phyloP scores from a whole-genome alignment of 2,113 vertebrate genomes.

The Helogale parvula region DNA sequence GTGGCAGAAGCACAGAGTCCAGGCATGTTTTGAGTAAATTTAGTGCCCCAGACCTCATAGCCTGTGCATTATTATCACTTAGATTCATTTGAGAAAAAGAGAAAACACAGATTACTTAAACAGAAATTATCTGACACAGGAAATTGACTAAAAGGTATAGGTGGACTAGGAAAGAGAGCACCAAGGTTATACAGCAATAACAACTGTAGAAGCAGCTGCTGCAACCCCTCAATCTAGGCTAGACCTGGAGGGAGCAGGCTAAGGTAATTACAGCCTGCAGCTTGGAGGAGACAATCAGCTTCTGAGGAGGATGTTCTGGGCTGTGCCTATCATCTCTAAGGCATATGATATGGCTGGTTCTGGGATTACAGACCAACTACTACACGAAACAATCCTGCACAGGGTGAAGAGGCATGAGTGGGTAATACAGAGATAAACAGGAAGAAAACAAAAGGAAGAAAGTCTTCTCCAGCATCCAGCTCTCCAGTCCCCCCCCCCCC shows the following conservation, averaged over 20 bases:
- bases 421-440: background rate
- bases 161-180: background rate
- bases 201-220: background rate
- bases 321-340: background rate
- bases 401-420: background rate
- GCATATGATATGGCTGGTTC: background rate
- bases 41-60: no score
- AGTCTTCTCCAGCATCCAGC: no score
- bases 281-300: background rate
- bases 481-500: background rate
- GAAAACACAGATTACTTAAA: background rate
- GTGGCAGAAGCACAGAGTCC: background rate
- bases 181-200: background rate
- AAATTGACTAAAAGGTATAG: background rate
- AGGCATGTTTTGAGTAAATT: background rate
- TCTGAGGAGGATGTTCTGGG: background rate
- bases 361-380: background rate
- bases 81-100: background rate
- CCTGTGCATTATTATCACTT: background rate
- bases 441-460: background rate
- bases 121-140: background rate
- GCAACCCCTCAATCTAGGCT: rapidly evolving
- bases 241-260: background rate
- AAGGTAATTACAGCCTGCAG: background rate
- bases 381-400: background rate